Percentiles rank a stretch among this genome's conserved stretches.
These are phyloP conservation scores for Gryllus bimaculatus DNA, from an alignment of 1,140 invertebrate genomes.

Conservation along the genomic window DNA sequence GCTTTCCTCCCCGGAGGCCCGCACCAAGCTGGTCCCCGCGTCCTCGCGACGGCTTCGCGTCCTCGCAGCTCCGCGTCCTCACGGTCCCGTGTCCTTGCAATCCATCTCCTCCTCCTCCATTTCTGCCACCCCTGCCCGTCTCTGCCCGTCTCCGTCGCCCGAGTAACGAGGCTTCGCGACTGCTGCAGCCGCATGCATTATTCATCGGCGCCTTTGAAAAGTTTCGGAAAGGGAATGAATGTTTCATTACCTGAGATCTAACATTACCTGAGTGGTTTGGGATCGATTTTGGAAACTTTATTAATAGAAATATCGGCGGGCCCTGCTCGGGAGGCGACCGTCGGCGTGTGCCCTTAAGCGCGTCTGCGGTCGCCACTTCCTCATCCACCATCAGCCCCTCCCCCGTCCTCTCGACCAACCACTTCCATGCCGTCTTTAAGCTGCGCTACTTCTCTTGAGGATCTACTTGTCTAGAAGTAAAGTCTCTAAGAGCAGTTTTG, in stretches of 20 bases:
- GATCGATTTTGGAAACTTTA: constrained; percentile 5
- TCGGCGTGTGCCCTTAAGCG: not conserved
- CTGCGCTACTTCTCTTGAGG: too few species aligned
- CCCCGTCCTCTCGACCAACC: too few species aligned
- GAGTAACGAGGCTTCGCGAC: not conserved
- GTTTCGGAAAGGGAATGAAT: constrained; percentile 4
- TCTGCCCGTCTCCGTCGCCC: not conserved
- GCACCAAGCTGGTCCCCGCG: not conserved
- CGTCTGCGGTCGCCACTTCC: too few species aligned
- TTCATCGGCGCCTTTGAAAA: not conserved
- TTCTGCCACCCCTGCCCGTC: not conserved
- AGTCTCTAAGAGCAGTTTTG: too few species aligned
- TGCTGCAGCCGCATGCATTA: not conserved
- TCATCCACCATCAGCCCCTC: too few species aligned
- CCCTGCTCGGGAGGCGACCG: not conserved
- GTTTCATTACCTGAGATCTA: constrained; percentile 4
- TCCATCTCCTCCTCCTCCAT: not conserved
- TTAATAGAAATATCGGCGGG: not conserved
- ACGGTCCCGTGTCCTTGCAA: not conserved
- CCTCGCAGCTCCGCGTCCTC: not conserved
- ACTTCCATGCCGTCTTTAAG: too few species aligned
- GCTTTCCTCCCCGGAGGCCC: too few species aligned
- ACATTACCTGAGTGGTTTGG: constrained; percentile 3
- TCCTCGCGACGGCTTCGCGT: not conserved
- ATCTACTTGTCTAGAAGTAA: too few species aligned